Evolutionary conservation across 1,140 invertebrate species (phyloP), one percentile per base, ranked within the genome.

Genomic region (Leptinotarsa texana): DNA sequence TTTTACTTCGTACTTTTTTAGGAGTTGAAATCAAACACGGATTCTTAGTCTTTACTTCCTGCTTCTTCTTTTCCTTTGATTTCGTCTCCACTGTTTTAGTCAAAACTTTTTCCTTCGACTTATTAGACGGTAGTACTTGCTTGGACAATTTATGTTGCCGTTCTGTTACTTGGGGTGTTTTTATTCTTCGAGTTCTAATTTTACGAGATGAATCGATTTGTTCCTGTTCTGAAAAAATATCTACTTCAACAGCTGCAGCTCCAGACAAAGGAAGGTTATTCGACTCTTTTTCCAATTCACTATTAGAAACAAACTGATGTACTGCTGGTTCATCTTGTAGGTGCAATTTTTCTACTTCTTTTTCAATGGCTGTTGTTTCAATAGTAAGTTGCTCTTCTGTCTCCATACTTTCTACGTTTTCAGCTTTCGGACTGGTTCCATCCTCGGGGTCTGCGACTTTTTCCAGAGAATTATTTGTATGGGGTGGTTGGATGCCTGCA

Each of bases 1-100:
- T 47, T 72, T 69, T 80, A 49, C 48, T 79, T 69, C 17, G 74
- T 65, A 66, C 3, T 63, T 80, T 74, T 62, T 33, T 77, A 13
- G 22, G 1, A 21, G 27, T 13, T 24, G 17, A 22, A 57, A 5
- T 65, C 13, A 13, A 13, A 65, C 21, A 21, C 4, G 63, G 17
- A 17, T 70, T 63, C 33, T 47, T 74, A 8, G 18, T 17, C 11
- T 68, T 67, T 47, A 13, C 24, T 67, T 75, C 57, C 72, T 21
- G n/a, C 62, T 24, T 57, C 17, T 69, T 69, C 17, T 69, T 69
- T 21, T 42, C 67, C 27, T 69, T 69, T 18, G 51, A 8, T 18
- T 18, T 57, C 5, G 8, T 42, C n/a, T 57, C 51, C n/a, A 57
- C n/a, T 2, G 15, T 4, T 3, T 18, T 57, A 57, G n/a, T 18